These are phyloP conservation scores for Gymnorhina tibicen DNA, from an alignment of 2,113 vertebrate genomes.

Conservation along the genomic window DNA sequence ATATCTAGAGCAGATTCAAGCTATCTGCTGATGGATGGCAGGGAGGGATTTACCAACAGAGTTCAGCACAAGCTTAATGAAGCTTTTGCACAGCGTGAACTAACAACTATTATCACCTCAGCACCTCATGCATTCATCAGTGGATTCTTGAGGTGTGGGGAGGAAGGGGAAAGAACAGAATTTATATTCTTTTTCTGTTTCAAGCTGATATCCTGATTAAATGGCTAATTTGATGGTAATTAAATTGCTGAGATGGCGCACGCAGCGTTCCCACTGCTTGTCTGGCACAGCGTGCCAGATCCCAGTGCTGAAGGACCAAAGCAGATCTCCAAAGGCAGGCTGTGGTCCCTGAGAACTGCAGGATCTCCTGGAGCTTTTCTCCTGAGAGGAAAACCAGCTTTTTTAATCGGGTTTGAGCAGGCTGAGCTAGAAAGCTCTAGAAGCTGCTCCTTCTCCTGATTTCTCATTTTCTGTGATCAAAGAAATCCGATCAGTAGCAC, in stretches of 20 bases:
- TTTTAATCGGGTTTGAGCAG: background rate
- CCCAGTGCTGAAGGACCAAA: background rate
- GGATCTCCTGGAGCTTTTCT: background rate
- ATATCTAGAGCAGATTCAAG: background rate
- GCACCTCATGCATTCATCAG: background rate
- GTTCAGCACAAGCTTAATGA: slow-evolving; percentile 25
- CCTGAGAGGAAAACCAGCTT: background rate
- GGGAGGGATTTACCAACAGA: background rate
- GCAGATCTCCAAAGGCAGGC: background rate
- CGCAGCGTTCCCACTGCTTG: background rate
- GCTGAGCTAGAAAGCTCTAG: background rate
- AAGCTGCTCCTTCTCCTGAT: background rate
- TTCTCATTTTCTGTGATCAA: background rate
- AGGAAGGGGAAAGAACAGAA: background rate
- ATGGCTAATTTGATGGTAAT: slow-evolving; percentile 13
- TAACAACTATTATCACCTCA: slow-evolving; percentile 18
- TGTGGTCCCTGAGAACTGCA: background rate
- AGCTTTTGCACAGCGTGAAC: background rate
- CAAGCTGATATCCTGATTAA: slow-evolving; percentile 29
- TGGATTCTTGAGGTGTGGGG: background rate
- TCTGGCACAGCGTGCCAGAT: background rate
- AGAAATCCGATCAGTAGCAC: background rate
- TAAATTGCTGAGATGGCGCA: background rate
- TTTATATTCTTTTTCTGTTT: background rate
- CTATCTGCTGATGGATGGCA: background rate